These are phyloP conservation scores for Petroica traversi DNA, from an alignment of 2,113 vertebrate species.

Conservation along the genomic window DNA sequence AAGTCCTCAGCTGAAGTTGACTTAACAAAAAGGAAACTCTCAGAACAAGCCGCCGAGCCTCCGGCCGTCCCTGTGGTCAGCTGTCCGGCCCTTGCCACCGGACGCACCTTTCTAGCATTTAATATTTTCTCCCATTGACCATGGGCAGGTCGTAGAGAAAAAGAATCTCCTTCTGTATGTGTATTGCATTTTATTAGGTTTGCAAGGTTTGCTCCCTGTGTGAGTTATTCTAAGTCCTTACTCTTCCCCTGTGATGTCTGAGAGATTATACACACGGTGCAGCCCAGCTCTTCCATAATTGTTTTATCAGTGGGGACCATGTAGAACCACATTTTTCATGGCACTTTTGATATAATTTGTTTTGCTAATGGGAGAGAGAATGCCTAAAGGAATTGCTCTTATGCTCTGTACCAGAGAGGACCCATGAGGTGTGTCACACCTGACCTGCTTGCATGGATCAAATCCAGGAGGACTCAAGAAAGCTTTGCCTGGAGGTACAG, in stretches of 20 bases:
- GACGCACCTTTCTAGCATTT: slow-evolving; percentile 6
- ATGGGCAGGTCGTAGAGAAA: neutral
- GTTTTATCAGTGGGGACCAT: neutral
- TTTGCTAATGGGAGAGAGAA: neutral
- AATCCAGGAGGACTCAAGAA: neutral
- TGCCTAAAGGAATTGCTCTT: neutral
- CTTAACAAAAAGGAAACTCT: too few species aligned
- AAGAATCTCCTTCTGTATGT: neutral
- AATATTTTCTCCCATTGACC: slow-evolving; percentile 16
- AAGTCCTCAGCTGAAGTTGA: too few species aligned
- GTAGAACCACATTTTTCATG: neutral
- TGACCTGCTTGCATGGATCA: neutral
- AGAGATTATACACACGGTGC: neutral
- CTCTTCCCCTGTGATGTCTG: neutral
- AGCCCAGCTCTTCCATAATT: slow-evolving; percentile 34
- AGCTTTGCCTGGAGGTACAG: neutral
- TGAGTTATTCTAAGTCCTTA: neutral
- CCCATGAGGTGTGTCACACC: fast-evolving
- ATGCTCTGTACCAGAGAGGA: neutral
- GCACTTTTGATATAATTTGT: neutral
- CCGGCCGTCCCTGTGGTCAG: too few species aligned
- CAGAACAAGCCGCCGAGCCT: too few species aligned
- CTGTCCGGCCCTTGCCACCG: too few species aligned
- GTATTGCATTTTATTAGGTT: neutral
- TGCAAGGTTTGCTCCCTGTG: neutral